phyloP scores from a whole-genome alignment of 1,140 invertebrate species.

The Lamellibrachia luymesi region DNA sequence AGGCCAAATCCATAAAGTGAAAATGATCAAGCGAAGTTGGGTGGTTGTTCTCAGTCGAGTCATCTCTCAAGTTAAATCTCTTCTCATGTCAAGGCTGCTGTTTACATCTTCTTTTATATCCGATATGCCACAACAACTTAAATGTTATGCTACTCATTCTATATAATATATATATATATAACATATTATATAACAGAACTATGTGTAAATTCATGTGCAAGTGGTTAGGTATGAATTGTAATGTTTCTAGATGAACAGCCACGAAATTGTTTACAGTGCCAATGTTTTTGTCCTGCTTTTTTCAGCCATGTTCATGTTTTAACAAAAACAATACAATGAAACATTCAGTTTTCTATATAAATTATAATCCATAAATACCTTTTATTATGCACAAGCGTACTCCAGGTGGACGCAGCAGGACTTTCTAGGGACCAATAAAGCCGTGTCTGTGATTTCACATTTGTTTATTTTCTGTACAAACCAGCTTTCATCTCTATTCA shows the following conservation, averaged over 20 bases:
- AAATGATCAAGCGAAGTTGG: not conserved
- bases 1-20: not conserved
- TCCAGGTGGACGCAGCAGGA: not conserved
- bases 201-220: not conserved
- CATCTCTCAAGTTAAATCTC: not conserved
- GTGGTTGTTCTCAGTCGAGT: not conserved
- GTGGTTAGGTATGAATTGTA: too few species aligned
- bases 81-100: not conserved
- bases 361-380: not conserved
- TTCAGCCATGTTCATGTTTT: not conserved
- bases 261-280: not conserved
- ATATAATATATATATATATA: not conserved
- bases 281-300: not conserved
- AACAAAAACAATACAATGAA: not conserved
- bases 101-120: not conserved
- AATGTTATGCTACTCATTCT: not conserved
- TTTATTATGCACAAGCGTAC: not conserved
- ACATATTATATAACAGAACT: not conserved
- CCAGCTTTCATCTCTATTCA: not conserved
- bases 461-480: not conserved
- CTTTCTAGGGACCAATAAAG: not conserved
- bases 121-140: not conserved
- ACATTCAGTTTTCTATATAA: not conserved
- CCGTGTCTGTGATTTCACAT: not conserved
- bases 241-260: not conserved